These are phyloP conservation scores for Protophormia terraenovae DNA, from an alignment of 2,888 invertebrate genomes.

Conservation along the genomic window DNA sequence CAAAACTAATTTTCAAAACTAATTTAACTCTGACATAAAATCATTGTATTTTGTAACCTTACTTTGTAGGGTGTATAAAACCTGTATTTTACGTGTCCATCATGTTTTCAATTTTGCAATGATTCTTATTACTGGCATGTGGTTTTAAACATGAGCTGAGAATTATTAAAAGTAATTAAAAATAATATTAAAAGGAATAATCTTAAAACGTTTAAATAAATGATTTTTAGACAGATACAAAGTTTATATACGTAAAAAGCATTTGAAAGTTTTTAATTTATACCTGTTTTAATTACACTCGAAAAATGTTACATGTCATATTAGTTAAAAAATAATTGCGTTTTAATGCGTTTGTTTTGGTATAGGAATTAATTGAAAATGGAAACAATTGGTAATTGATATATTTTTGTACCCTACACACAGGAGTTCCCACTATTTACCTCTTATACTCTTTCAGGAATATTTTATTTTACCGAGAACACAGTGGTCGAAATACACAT, in stretches of 20 bases:
- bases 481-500: too few relatives aligned
- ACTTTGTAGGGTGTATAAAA: not conserved
- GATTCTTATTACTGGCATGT: not conserved
- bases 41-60: not conserved
- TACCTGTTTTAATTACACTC: not conserved
- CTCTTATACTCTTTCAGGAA: too few relatives aligned
- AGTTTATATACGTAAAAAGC: not conserved
- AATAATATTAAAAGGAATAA: not conserved
- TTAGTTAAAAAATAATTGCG: too few relatives aligned
- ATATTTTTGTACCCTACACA: too few relatives aligned
- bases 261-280: not conserved
- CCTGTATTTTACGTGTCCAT: not conserved
- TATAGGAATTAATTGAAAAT: too few relatives aligned
- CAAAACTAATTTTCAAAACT: too few relatives aligned
- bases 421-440: too few relatives aligned
- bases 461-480: too few relatives aligned
- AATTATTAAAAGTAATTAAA: conserved; percentile 33
- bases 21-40: too few relatives aligned
- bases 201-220: not conserved
- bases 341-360: too few relatives aligned
- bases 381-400: too few relatives aligned
- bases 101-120: not conserved
- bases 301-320: not conserved
- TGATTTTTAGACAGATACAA: not conserved
- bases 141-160: conserved; percentile 1